Conservation (phyloP, 2,888 invertebrate species). For the Bombylius major region DNA sequence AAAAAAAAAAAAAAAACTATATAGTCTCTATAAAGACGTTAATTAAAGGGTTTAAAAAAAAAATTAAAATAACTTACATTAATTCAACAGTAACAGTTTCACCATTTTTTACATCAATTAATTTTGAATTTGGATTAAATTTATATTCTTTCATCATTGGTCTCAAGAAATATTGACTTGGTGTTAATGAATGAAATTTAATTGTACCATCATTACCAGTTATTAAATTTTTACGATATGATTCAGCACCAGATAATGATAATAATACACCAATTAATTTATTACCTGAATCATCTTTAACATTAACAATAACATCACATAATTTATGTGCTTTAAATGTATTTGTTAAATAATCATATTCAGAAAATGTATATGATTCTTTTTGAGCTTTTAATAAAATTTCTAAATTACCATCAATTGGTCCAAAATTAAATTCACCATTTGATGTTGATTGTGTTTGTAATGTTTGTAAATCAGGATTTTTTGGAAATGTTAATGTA, state of each 20-base stretch:
- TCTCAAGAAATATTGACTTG: conserved; percentile 85
- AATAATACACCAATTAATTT: conserved; percentile 69
- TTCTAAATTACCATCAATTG: conserved; percentile 57
- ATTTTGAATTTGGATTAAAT: conserved; percentile 78
- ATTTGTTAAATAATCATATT: conserved; percentile 51
- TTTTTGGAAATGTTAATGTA: conserved; percentile 38
- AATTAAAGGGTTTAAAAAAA: not conserved
- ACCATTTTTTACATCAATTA: conserved; percentile 65
- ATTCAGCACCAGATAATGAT: conserved; percentile 74
- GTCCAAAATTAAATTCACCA: conserved; percentile 75
- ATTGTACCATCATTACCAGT: conserved; percentile 62
- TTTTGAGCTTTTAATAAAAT: conserved; percentile 68
- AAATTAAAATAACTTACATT: conserved; percentile 22
- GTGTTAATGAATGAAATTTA: conserved; percentile 66
- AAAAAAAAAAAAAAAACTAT: too few relatives aligned
- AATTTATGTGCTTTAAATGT: conserved; percentile 73
- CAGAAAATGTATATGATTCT: conserved; percentile 73
- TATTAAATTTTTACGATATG: conserved; percentile 78
- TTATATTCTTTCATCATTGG: conserved; percentile 96
- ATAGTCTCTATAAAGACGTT: too few relatives aligned
- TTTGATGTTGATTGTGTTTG: conserved; percentile 45
- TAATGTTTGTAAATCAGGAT: conserved; percentile 21
- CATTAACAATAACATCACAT: conserved; percentile 68
- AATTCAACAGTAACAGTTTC: conserved; percentile 38
- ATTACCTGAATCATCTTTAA: conserved; percentile 53